Conservation (phyloP, 2,888 invertebrate species). For the Dastarcus helophoroides region DNA sequence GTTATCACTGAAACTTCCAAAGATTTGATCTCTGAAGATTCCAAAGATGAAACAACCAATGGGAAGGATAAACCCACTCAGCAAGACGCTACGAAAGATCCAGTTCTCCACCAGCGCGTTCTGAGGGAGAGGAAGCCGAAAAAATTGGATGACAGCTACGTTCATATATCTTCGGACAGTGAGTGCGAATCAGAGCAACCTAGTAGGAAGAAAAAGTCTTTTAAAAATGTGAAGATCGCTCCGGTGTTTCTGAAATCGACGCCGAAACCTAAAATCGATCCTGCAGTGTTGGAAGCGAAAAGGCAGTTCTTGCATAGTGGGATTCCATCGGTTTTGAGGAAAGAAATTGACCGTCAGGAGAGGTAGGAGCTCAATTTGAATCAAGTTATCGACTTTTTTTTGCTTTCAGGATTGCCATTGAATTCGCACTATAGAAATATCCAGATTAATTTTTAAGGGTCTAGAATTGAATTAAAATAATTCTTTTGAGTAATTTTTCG, state of each 20-base stretch:
- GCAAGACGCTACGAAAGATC: no score
- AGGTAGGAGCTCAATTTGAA: conserved; percentile 22
- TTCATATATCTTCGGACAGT: background rate
- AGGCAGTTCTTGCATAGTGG: conserved; percentile 60
- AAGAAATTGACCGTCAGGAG: conserved; percentile 42
- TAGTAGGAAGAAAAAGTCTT: conserved; percentile 10
- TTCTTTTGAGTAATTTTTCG: no score
- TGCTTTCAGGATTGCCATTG: no score
- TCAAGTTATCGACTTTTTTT: no score
- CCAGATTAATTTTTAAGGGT: no score
- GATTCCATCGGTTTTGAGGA: conserved; percentile 52
- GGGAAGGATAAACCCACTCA: no score
- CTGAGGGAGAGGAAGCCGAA: conserved; percentile 2
- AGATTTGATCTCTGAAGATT: no score
- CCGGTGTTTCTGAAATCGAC: conserved; percentile 51
- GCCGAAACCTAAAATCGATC: conserved; percentile 47
- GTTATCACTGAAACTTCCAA: no score
- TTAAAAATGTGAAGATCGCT: conserved; percentile 49
- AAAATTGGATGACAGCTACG: background rate
- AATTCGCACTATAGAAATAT: no score
- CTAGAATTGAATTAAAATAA: no score
- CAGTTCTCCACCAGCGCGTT: no score
- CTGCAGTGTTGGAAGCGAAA: conserved; percentile 49
- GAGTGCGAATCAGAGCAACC: conserved; percentile 4
- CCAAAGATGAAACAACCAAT: no score